Conservation (phyloP, 1,140 invertebrate genomes). For the Drosophila ohnishii region DNA sequence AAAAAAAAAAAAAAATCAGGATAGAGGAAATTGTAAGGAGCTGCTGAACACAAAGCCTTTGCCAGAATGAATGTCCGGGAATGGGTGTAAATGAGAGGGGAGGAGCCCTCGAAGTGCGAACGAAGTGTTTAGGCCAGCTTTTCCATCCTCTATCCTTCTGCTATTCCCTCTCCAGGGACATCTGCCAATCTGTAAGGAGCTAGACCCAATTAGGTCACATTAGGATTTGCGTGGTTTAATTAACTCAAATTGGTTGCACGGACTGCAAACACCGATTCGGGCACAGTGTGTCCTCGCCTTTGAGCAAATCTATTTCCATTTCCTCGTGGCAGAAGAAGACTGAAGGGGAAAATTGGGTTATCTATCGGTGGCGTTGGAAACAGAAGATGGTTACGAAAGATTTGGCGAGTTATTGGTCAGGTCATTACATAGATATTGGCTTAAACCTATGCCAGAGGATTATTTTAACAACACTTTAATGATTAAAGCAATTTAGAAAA, state of each 20-base stretch:
- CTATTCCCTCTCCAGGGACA: constrained; percentile 24
- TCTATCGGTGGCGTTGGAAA: background rate
- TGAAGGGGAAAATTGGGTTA: constrained; percentile 24
- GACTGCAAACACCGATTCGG: constrained; percentile 37
- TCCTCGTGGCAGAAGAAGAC: background rate
- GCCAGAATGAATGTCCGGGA: constrained; percentile 37
- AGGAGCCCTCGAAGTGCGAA: constrained; percentile 46
- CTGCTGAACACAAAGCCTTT: constrained; percentile 45
- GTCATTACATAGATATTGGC: background rate
- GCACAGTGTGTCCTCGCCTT: constrained; percentile 11
- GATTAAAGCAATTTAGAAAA: too few relatives aligned
- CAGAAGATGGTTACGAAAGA: constrained; percentile 3
- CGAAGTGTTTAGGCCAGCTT: constrained; percentile 36
- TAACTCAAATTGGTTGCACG: constrained; percentile 70
- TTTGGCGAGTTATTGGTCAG: background rate
- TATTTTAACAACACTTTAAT: background rate
- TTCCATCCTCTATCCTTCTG: constrained; percentile 14
- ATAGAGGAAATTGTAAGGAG: constrained; percentile 22
- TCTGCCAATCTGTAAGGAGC: constrained; percentile 53
- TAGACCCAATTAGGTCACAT: constrained; percentile 73
- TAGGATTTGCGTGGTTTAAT: constrained; percentile 77
- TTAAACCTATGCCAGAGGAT: too few relatives aligned
- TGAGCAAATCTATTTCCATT: constrained; percentile 38
- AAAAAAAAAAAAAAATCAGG: constrained; percentile 14
- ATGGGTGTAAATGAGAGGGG: constrained; percentile 33